These are phyloP conservation scores for Nasonia giraulti DNA, from an alignment of 1,140 invertebrate species.

Conservation along the genomic window DNA sequence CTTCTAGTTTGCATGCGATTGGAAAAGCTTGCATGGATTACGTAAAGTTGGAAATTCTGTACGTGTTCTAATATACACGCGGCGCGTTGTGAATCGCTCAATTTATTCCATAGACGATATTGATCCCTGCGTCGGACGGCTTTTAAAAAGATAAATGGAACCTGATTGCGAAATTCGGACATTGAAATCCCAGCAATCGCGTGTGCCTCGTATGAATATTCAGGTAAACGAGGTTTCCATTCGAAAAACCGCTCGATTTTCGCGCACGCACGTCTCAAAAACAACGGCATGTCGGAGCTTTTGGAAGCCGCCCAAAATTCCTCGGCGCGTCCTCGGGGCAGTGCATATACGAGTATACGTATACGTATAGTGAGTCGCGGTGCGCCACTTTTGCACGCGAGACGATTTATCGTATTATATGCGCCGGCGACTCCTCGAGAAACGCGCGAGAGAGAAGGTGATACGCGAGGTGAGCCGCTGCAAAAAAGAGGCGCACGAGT, in stretches of 20 bases:
- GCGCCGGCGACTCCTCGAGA: background rate
- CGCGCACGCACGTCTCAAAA: background rate
- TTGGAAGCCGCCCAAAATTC: slow-evolving; percentile 43
- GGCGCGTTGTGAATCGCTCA: no score
- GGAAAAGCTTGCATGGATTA: background rate
- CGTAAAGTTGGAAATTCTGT: background rate
- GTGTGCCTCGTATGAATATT: no score
- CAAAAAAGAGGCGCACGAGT: background rate
- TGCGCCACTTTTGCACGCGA: slow-evolving; percentile 29
- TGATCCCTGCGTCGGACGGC: no score
- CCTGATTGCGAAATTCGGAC: background rate
- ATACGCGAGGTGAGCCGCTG: background rate
- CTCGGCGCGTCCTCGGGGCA: background rate
- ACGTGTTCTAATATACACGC: background rate
- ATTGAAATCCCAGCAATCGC: no score
- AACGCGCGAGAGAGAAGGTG: background rate
- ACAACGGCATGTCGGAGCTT: background rate
- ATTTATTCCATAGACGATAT: no score
- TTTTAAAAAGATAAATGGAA: background rate
- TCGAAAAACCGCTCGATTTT: background rate
- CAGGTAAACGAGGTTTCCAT: no score
- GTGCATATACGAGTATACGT: background rate
- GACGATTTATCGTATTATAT: slow-evolving; percentile 4
- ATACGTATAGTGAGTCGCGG: background rate
- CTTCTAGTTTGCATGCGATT: background rate